These are phyloP conservation scores for Chloroceryle aenea DNA, from an alignment of 2,113 vertebrate species.

Conservation along the genomic window DNA sequence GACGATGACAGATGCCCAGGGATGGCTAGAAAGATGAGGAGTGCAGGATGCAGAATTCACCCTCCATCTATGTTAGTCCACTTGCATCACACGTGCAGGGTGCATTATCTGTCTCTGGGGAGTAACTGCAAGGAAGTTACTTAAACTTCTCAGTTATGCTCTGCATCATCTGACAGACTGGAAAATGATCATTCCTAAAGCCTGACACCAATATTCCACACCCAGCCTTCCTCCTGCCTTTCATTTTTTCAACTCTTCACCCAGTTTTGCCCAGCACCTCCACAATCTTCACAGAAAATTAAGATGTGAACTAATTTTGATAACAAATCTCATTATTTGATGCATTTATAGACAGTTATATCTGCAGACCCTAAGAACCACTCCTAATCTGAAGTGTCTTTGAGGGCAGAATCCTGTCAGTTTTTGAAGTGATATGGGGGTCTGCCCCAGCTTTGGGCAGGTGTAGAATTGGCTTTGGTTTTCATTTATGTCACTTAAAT, in stretches of 20 bases:
- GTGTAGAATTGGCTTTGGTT: neutral
- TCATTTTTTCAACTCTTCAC: neutral
- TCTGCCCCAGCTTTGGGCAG: neutral
- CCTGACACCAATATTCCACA: neutral
- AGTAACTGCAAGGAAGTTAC: neutral
- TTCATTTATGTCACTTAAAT: neutral
- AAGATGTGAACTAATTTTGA: neutral
- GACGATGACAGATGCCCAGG: neutral
- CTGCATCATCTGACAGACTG: neutral
- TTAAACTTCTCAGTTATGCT: neutral
- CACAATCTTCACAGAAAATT: neutral
- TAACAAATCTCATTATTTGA: neutral
- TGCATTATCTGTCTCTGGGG: neutral
- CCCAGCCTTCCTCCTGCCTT: neutral
- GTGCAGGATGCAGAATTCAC: neutral
- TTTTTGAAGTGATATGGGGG: neutral
- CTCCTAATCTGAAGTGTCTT: neutral
- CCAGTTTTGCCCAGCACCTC: neutral
- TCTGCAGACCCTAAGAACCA: neutral
- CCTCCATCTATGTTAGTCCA: neutral
- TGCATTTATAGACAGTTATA: neutral
- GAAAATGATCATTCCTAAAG: neutral
- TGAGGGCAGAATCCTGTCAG: neutral
- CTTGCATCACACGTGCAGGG: neutral
- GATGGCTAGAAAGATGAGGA: neutral